A percentile compares a stretch with the other conserved stretches of the same genome.
Conservation (phyloP, 1,140 invertebrate genomes). For the Samia ricini region DNA sequence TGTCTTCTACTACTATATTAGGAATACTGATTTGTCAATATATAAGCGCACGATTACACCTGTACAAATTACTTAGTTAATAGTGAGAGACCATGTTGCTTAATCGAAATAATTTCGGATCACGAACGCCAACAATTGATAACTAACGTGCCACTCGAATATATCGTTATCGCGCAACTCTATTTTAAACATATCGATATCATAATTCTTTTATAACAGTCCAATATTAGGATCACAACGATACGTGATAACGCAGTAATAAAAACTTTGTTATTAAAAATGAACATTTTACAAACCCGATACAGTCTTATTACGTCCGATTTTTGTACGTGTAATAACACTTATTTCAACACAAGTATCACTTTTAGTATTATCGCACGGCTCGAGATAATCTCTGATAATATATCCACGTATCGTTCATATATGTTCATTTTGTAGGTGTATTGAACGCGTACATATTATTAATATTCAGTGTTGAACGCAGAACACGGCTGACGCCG, state of each 20-base stretch:
- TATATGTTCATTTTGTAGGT: constrained; percentile 22
- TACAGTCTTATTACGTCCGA: constrained; percentile 15
- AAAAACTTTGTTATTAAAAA: constrained; percentile 21
- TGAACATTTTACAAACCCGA: constrained; percentile 18
- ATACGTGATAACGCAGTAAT: constrained; percentile 6
- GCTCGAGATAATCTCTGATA: constrained; percentile 50
- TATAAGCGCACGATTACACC: constrained; percentile 43
- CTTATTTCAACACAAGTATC: constrained; percentile 27
- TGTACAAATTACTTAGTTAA: constrained; percentile 61
- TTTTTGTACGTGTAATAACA: constrained; percentile 21
- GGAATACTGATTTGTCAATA: neutral
- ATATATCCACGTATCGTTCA: constrained; percentile 32
- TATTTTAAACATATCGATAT: constrained; percentile 15
- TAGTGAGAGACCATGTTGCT: constrained; percentile 45
- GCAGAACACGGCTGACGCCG: neutral
- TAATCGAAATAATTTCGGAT: constrained; percentile 21
- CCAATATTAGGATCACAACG: neutral
- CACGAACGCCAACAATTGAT: neutral
- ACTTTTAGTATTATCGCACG: constrained; percentile 36
- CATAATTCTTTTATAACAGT: constrained; percentile 10
- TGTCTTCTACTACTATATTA: neutral
- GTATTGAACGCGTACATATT: constrained; percentile 3
- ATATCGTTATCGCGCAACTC: constrained; percentile 3
- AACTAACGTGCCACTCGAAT: neutral
- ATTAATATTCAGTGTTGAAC: neutral